These are phyloP conservation scores for Craseonycteris thonglongyai DNA, from an alignment of 2,113 vertebrate species.

Conservation along the genomic window DNA sequence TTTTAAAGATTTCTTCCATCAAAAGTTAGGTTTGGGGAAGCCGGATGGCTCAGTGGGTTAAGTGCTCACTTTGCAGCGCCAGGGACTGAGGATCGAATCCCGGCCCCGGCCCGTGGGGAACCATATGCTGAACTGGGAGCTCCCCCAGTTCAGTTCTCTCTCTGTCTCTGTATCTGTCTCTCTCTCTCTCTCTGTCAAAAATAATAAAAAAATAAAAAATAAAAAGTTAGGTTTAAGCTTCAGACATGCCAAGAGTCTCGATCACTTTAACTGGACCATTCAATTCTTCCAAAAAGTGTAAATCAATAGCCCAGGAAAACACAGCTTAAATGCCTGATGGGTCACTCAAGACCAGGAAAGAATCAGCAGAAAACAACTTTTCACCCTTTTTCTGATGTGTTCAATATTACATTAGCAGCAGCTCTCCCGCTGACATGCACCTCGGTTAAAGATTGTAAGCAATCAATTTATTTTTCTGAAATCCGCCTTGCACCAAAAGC, in stretches of 20 bases:
- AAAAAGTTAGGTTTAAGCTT: background rate
- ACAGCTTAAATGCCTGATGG: background rate
- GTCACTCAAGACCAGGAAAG: background rate
- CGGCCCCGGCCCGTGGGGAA: too few relatives aligned
- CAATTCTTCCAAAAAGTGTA: background rate
- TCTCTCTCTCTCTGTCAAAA: too few relatives aligned
- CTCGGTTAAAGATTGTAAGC: background rate
- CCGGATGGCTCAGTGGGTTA: too few relatives aligned
- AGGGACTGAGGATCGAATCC: too few relatives aligned
- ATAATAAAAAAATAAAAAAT: too few relatives aligned
- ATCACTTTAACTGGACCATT: background rate
- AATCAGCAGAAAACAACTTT: background rate
- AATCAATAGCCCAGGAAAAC: background rate
- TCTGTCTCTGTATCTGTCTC: too few relatives aligned
- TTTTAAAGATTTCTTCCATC: background rate
- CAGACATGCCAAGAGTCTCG: background rate
- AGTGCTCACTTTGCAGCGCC: too few relatives aligned
- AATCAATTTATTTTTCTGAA: background rate
- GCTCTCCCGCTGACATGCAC: background rate
- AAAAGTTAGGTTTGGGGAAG: background rate
- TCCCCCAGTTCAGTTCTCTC: too few relatives aligned
- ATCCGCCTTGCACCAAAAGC: background rate
- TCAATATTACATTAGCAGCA: background rate
- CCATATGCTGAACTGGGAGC: too few relatives aligned
- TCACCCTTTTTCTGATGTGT: background rate